A percentile compares a stretch with the other conserved stretches of the same genome.
These are phyloP conservation scores for Caretta caretta DNA, from an alignment of 2,113 vertebrate species.

Conservation along the genomic window DNA sequence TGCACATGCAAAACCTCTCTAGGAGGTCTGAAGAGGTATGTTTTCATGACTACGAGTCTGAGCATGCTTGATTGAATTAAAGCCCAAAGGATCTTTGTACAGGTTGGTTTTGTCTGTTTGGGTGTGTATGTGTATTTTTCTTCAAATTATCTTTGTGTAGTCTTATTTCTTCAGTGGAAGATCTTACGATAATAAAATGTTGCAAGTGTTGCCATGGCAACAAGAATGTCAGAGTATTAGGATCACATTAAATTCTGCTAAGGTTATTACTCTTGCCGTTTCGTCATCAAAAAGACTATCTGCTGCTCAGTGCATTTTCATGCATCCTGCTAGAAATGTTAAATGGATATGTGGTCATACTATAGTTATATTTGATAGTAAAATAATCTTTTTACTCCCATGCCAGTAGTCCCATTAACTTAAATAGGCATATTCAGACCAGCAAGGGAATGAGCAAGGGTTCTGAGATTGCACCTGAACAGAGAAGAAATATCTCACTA, in stretches of 20 bases:
- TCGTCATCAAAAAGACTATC: not conserved
- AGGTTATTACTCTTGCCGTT: not conserved
- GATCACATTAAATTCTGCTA: slow-evolving; percentile 19
- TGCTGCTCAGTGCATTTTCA: not conserved
- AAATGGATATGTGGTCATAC: not conserved
- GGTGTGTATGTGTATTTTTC: not conserved
- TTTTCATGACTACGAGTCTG: slow-evolving; percentile 2
- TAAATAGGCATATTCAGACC: not conserved
- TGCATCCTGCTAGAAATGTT: not conserved
- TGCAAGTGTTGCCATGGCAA: slow-evolving; percentile 59
- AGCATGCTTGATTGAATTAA: not conserved
- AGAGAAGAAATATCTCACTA: not conserved
- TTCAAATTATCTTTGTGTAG: slow-evolving; percentile 15
- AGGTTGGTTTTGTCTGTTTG: slow-evolving; percentile 15
- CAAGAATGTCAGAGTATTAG: slow-evolving; percentile 27
- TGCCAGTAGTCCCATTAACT: not conserved
- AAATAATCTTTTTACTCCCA: not conserved
- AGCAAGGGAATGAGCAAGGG: not conserved
- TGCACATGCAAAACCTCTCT: not conserved
- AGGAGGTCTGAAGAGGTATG: not conserved
- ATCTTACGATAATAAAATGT: slow-evolving; percentile 24
- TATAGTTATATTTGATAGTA: not conserved
- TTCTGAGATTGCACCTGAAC: not conserved
- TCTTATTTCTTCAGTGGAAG: slow-evolving; percentile 22
- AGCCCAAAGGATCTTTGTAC: not conserved